phyloP scores from a whole-genome alignment of 1,140 invertebrate genomes.

The Listronotus oregonensis region DNA sequence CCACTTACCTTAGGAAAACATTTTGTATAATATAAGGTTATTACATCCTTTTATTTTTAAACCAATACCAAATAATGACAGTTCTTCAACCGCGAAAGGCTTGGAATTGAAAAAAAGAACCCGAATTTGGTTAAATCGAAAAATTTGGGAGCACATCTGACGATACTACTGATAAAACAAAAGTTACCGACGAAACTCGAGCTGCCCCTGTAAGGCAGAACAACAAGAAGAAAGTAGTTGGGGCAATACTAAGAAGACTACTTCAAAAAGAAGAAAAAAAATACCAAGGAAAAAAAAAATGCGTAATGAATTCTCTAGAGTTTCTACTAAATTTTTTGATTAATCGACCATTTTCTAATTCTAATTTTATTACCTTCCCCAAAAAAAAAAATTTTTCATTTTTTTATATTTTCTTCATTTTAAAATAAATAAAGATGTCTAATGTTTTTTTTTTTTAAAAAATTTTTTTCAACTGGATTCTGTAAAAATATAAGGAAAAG shows the following conservation, averaged over 20 bases:
- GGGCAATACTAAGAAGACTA: constrained; percentile 58
- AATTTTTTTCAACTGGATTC: too few relatives aligned
- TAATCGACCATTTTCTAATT: too few relatives aligned
- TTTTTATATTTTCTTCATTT: too few relatives aligned
- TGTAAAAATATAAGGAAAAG: too few relatives aligned
- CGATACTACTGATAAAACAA: constrained; percentile 33
- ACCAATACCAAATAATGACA: not conserved
- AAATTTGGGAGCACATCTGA: constrained; percentile 35
- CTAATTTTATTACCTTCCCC: too few relatives aligned
- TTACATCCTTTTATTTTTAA: too few relatives aligned
- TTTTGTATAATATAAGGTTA: too few relatives aligned
- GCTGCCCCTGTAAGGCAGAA: constrained; percentile 40
- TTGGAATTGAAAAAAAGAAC: constrained; percentile 30
- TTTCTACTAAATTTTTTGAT: not conserved
- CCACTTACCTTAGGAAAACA: too few relatives aligned
- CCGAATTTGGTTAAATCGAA: constrained; percentile 51
- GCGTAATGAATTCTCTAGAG: not conserved
- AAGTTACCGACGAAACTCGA: constrained; percentile 22
- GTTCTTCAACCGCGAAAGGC: not conserved
- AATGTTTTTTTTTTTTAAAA: too few relatives aligned
- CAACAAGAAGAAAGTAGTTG: constrained; percentile 50
- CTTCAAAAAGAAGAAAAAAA: constrained; percentile 57
- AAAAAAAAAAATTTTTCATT: too few relatives aligned
- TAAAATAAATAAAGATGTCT: too few relatives aligned
- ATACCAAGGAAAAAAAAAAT: constrained; percentile 53